Evolutionary conservation across 1,140 invertebrate genomes (phyloP), one percentile per base, ranked within the genome.

Genomic region (Brachionus koreanus): DNA sequence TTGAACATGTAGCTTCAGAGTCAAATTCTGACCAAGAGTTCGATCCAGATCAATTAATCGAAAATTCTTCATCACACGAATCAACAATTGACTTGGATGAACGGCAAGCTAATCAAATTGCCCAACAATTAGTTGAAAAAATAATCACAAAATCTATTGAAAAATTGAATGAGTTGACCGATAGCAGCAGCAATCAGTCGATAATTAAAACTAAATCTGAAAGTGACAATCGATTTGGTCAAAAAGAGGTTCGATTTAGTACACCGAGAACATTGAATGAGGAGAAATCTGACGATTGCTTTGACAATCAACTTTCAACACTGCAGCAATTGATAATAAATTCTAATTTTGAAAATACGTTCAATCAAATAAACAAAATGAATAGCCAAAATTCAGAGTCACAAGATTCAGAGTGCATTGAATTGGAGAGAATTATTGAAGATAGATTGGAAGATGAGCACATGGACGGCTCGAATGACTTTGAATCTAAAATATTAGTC

Each of bases 21-120:
- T 35, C 65, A 23, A 69, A 69, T 69, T 69, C 65, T 10, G 65
- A 69, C 16, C 35, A 69, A 69, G 65, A 69, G 10, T 69, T 69
- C 9, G 65, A 69, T 25, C 19, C 49, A 9, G 49, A 57, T 19
- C 6, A 5, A 25, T 57, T 25, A 0, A 65, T 33, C n/a, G 29
- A 33, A n/a, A 33, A 37, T 65, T 29, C 12, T 1, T 10, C 1
- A 35, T 65, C 63, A n/a, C 19, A 63, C 12, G 57, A 63, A 63
- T 46, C 43, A 46, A 46, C 43, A 46, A 29, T 29, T 29, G 29
- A 29, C 29, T 29, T 3, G 3, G 29, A 29, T 29, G 1, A 29
- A 29, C 1, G 29, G 29, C 29, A 29, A 29, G 29, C 29, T 29
- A 29, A 29, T 29, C 29, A 37, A 33, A 29, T 37, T 25, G 25